Percentiles rank a stretch among this genome's conserved stretches.
These are phyloP conservation scores for Phalanger gymnotis DNA, from an alignment of 2,797 vertebrate species.

Conservation along the genomic window DNA sequence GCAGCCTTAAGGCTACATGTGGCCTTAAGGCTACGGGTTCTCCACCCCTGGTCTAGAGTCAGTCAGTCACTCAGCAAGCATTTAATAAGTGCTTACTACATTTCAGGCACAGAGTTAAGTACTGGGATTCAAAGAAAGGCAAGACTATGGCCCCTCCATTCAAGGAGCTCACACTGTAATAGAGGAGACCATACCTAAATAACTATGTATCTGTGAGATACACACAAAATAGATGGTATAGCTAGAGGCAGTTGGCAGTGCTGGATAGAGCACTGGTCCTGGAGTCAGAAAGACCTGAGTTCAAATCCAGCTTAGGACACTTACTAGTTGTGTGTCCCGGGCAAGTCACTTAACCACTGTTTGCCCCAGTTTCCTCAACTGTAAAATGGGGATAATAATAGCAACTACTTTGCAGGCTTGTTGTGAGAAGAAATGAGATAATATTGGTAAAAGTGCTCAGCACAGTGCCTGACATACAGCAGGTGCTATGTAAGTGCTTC, in stretches of 20 bases:
- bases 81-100: background rate
- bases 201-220: background rate
- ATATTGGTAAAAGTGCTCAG: background rate
- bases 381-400: background rate
- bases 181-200: background rate
- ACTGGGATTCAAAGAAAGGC: background rate
- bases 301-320: background rate
- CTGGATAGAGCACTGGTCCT: background rate
- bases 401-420: background rate
- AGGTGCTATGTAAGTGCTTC: background rate
- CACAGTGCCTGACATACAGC: background rate
- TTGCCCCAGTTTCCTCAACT: background rate
- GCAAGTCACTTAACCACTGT: background rate
- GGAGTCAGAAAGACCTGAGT: background rate
- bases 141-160: background rate
- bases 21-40: no score
- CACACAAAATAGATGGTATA: background rate
- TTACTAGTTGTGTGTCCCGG: background rate
- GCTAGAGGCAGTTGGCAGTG: background rate
- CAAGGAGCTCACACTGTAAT: background rate
- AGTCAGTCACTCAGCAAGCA: constrained; percentile 44
- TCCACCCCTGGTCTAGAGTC: constrained; percentile 42
- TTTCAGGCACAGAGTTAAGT: background rate
- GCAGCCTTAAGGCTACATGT: no score
- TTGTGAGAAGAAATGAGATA: background rate